Evolutionary conservation across 2,888 invertebrate species (phyloP).

Genomic region (Hypena proboscidalis): DNA sequence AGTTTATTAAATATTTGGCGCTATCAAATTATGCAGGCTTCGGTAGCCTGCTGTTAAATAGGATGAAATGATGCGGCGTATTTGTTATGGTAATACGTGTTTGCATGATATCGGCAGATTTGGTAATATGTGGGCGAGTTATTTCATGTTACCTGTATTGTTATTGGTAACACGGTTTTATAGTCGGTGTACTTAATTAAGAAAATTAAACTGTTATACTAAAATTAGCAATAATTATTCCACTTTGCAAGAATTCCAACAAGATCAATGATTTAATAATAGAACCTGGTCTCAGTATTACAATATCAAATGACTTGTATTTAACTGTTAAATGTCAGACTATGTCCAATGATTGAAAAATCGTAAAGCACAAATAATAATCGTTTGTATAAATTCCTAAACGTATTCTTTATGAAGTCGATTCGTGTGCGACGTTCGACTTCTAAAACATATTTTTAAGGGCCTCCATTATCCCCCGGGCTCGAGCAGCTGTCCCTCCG

Average conservation of each 20-base stretch:
- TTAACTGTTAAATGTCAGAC: slow-evolving; percentile 22
- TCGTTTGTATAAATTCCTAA: slow-evolving; percentile 43
- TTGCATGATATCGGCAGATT: too few relatives aligned
- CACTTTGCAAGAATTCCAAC: slow-evolving; percentile 2
- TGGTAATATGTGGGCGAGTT: too few relatives aligned
- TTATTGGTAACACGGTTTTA: too few relatives aligned
- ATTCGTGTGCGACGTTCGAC: slow-evolving; percentile 47
- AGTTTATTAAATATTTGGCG: slow-evolving; percentile 36
- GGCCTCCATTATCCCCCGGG: slow-evolving; percentile 53
- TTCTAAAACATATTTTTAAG: slow-evolving; percentile 54
- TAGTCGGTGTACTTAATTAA: too few relatives aligned
- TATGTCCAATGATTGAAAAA: slow-evolving; percentile 39
- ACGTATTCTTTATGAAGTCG: slow-evolving; percentile 48
- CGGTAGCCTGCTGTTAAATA: slow-evolving; percentile 19
- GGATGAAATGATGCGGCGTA: slow-evolving; percentile 25
- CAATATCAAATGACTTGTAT: slow-evolving; percentile 21
- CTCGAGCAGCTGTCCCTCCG: slow-evolving; percentile 67
- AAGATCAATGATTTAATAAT: slow-evolving; percentile 26
- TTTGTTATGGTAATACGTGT: slow-evolving; percentile 18
- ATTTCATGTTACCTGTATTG: too few relatives aligned
- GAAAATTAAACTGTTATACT: too few relatives aligned
- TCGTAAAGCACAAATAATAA: slow-evolving; percentile 42
- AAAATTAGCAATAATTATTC: not conserved
- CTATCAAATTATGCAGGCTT: slow-evolving; percentile 29
- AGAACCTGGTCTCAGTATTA: slow-evolving; percentile 9